These are phyloP conservation scores for Poecilia velifera DNA, from an alignment of 2,797 vertebrate genomes.

Conservation along the genomic window DNA sequence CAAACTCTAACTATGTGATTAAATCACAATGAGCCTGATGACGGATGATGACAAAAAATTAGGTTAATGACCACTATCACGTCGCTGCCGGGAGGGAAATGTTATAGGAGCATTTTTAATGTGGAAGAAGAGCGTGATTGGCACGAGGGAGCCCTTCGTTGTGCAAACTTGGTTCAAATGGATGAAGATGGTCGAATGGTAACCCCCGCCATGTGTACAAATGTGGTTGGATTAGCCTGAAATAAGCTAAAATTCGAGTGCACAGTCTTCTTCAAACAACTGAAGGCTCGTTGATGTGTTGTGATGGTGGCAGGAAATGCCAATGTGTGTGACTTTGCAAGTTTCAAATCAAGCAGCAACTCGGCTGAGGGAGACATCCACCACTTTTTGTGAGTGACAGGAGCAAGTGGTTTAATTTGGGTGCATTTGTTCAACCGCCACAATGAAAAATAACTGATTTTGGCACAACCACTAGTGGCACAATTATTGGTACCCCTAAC, in stretches of 20 bases:
- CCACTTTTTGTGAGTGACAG: not conserved
- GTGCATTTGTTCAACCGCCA: not conserved
- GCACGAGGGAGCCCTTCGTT: constrained; percentile 30
- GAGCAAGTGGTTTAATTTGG: not conserved
- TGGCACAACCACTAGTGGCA: not conserved
- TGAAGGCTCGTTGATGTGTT: not conserved
- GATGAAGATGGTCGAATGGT: constrained; percentile 15
- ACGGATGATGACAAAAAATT: constrained; percentile 58
- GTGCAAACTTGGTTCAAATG: constrained; percentile 36
- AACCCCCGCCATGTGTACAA: not conserved
- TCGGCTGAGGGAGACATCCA: not conserved
- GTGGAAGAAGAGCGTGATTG: constrained; percentile 38
- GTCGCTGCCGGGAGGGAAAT: constrained; percentile 18
- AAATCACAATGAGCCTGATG: constrained; percentile 75
- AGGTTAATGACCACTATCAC: constrained; percentile 57
- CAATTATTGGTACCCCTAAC: not conserved
- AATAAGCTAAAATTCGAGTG: not conserved
- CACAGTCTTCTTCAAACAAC: not conserved
- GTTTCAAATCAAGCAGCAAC: not conserved
- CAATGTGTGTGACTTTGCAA: not conserved
- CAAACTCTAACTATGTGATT: constrained; percentile 73
- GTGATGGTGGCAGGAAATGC: not conserved
- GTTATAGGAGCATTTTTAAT: constrained; percentile 43
- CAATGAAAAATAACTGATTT: not conserved
- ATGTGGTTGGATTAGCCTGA: not conserved